A percentile compares a stretch with the other conserved stretches of the same genome.
Evolutionary conservation across 2,888 invertebrate species (phyloP).

Genomic region (Flabesymbios commensalis): DNA sequence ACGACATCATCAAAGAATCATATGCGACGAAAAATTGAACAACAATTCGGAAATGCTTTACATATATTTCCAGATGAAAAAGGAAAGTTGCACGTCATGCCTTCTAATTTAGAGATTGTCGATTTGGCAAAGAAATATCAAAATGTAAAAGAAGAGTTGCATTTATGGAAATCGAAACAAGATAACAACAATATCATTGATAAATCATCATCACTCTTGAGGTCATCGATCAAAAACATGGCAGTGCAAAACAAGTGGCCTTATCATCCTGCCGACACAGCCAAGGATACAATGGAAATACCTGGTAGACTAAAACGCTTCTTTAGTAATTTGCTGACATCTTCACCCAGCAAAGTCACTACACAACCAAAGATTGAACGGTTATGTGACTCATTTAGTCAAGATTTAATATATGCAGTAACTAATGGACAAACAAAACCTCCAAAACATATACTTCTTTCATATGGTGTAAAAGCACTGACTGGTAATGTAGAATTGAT

Average conservation of each 20-base stretch:
- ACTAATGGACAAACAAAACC: neutral
- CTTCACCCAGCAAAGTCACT: too few relatives aligned
- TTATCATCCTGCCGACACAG: too few relatives aligned
- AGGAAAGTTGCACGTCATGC: neutral
- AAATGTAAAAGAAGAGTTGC: too few relatives aligned
- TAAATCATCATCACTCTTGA: too few relatives aligned
- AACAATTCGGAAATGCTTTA: neutral
- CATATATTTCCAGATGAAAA: slow-evolving; percentile 1
- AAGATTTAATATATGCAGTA: slow-evolving; percentile 10
- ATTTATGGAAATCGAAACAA: too few relatives aligned
- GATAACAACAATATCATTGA: too few relatives aligned
- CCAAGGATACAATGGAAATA: too few relatives aligned
- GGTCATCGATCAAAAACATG: too few relatives aligned
- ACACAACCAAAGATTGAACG: neutral
- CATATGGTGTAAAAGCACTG: slow-evolving; percentile 10
- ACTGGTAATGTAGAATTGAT: slow-evolving; percentile 12
- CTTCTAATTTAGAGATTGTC: neutral
- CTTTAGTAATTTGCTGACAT: too few relatives aligned
- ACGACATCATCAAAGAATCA: slow-evolving; percentile 20
- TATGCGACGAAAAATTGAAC: slow-evolving; percentile 12
- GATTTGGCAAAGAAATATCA: too few relatives aligned
- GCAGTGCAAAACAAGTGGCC: too few relatives aligned
- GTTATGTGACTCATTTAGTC: slow-evolving; percentile 1
- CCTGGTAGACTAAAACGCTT: too few relatives aligned
- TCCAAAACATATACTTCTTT: slow-evolving; percentile 6